Percentiles rank a stretch among this genome's conserved stretches.
Conservation (phyloP, 2,113 vertebrate species). For the Otis tarda region DNA sequence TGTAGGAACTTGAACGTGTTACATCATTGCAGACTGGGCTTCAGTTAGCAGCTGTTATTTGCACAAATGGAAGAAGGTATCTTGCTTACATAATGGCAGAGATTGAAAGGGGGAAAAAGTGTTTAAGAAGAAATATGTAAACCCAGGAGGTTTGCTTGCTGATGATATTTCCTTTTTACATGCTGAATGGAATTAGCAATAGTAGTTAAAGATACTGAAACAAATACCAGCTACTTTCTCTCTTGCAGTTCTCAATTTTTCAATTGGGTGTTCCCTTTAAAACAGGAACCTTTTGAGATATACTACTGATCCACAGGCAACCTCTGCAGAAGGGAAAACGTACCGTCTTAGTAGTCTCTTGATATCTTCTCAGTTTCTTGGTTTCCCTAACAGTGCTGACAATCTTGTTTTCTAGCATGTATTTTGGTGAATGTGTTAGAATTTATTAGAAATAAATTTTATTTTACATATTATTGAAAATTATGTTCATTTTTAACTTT, state of each 20-base stretch:
- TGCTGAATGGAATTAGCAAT: not conserved
- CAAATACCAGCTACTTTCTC: not conserved
- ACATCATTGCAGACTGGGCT: slow-evolving; percentile 92
- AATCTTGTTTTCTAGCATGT: not conserved
- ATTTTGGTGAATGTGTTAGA: not conserved
- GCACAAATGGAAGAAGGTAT: slow-evolving; percentile 95
- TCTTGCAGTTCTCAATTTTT: not conserved
- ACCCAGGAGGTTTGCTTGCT: not conserved
- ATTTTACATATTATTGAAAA: not conserved
- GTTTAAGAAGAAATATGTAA: not conserved
- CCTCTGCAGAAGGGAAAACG: not conserved
- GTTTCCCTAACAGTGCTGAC: not conserved
- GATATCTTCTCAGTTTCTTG: not conserved
- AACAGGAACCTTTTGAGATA: not conserved
- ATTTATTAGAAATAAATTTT: not conserved
- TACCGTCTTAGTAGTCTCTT: not conserved
- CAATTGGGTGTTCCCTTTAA: not conserved
- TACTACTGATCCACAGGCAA: not conserved
- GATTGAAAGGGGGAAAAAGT: not conserved
- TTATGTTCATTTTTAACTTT: not conserved
- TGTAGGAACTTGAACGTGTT: slow-evolving; percentile 93
- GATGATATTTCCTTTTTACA: not conserved
- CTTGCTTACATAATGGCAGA: not conserved
- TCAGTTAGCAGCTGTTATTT: slow-evolving; percentile 94
- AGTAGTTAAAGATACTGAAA: not conserved